Percentiles rank a stretch among this genome's conserved stretches.
These are phyloP conservation scores for Strongylocentrotus purpuratus DNA, from an alignment of 35 echinoderm and acorn worm species.

Conservation along the genomic window DNA sequence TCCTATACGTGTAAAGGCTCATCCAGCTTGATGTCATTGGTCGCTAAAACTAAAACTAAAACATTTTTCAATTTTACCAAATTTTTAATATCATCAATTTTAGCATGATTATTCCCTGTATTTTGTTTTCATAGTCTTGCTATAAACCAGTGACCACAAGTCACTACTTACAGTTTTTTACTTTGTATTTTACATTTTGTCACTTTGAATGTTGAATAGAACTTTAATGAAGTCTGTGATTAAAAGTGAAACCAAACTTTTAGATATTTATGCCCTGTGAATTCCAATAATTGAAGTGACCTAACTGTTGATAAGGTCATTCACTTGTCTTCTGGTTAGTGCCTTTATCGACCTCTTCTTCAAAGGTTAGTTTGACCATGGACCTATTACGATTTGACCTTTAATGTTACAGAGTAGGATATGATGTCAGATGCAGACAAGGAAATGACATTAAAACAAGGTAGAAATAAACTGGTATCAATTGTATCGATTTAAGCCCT, in stretches of 20 bases:
- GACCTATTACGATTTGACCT: background rate
- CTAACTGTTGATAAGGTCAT: background rate
- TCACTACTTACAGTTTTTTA: too few species aligned
- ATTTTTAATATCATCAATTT: too few species aligned
- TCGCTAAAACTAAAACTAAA: too few species aligned
- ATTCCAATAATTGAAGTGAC: background rate
- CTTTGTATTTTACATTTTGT: too few species aligned
- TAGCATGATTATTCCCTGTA: too few species aligned
- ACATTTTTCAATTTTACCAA: too few species aligned
- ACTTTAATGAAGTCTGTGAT: background rate
- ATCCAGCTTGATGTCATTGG: too few species aligned
- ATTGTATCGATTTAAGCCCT: background rate
- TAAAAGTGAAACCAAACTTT: conserved; percentile 2
- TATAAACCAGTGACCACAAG: too few species aligned
- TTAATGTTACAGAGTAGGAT: background rate
- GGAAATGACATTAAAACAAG: background rate
- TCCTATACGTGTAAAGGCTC: too few species aligned
- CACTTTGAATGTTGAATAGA: too few species aligned
- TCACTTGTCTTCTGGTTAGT: background rate
- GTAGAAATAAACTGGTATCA: background rate
- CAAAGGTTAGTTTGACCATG: background rate
- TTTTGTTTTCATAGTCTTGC: too few species aligned
- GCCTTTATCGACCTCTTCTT: background rate
- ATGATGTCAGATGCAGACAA: background rate
- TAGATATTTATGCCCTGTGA: background rate